Evolutionary conservation across 2,113 vertebrate species (phyloP), one percentile per base, ranked within the genome.

Genomic region (Sinocyclocheilus rhinocerous): DNA sequence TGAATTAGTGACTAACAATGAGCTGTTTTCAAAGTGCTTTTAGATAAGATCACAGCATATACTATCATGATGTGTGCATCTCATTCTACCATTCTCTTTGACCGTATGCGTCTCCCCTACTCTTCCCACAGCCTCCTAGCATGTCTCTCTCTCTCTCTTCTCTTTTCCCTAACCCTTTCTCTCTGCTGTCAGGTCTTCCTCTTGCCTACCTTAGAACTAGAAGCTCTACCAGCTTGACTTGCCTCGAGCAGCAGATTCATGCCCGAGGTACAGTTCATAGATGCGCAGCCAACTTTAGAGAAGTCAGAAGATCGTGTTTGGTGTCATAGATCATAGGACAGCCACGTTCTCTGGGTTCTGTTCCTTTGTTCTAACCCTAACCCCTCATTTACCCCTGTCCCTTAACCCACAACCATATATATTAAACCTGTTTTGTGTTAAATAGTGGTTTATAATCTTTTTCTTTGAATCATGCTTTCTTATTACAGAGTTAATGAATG

Each of bases 171-270:
- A 95, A 96, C 94, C 95, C 86, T 96, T 92, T 97, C 91, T 97
- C 94, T 97, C 96, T 95, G 95, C 95, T 94, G 91, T 96, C 95
- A 99, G 98, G 96, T 97, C 96, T 96, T 88, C 96, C 98, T 95
- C 96, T 99, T 94, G 95, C 95, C 95, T 96, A 97, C 95, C 98
- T 99, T 97, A 98, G 98, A 98, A 98, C 97, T 97, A 98, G 97
- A 93, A 99, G 98, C 93, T 96, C 97, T 94, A 97, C 97, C 96
- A 99, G 96, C 96, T 94, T 99, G 96, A 96, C 96, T 96, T 97
- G 95, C 94, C 96, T 98, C 93, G 96, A 99, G 93, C 97, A 97
- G 92, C 97, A 98, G 90, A 95, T 96, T 94, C 97, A 95, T 95
- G 95, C 96, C 95, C 95, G 97, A 98, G 98, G 98, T 99, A 98